These are phyloP conservation scores for Mormyrus iriodes DNA, from an alignment of 2,113 vertebrate species.

Conservation along the genomic window DNA sequence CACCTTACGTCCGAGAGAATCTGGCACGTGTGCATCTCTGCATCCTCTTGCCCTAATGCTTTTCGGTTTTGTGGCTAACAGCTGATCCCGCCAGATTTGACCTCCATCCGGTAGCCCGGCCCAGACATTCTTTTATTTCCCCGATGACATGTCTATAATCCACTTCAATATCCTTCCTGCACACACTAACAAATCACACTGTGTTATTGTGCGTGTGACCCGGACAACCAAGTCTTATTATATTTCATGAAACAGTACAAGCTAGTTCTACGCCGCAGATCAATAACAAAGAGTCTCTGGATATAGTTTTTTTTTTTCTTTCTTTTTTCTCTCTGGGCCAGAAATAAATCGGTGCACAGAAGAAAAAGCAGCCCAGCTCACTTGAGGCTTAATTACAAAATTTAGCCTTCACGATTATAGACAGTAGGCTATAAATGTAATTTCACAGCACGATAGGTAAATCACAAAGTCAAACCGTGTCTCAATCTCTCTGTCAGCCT, in stretches of 20 bases:
- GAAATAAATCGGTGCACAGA: slow-evolving; percentile 42
- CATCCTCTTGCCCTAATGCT: slow-evolving; percentile 32
- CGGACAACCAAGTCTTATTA: slow-evolving; percentile 23
- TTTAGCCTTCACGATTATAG: slow-evolving; percentile 39
- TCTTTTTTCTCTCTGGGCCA: slow-evolving; percentile 38
- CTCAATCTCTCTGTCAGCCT: slow-evolving; percentile 32
- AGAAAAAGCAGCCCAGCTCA: slow-evolving; percentile 47
- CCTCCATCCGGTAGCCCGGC: slow-evolving; percentile 62
- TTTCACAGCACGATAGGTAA: slow-evolving; percentile 35
- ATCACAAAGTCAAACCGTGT: slow-evolving; percentile 27
- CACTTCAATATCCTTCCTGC: slow-evolving; percentile 42
- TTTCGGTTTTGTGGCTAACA: slow-evolving; percentile 50
- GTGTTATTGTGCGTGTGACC: slow-evolving; percentile 29
- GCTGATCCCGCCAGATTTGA: slow-evolving; percentile 57
- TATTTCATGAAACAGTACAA: slow-evolving; percentile 31
- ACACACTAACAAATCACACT: slow-evolving; percentile 18
- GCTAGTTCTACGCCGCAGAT: neutral
- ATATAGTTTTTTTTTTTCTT: slow-evolving; percentile 31
- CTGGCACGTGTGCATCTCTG: neutral
- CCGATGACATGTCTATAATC: slow-evolving; percentile 61
- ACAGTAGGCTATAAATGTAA: slow-evolving; percentile 34
- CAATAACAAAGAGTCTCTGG: neutral
- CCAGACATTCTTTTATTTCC: slow-evolving; percentile 64
- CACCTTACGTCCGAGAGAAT: neutral
- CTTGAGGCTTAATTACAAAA: slow-evolving; percentile 46